Conservation (phyloP, 2,113 vertebrate genomes). For the Nannospalax galili region DNA sequence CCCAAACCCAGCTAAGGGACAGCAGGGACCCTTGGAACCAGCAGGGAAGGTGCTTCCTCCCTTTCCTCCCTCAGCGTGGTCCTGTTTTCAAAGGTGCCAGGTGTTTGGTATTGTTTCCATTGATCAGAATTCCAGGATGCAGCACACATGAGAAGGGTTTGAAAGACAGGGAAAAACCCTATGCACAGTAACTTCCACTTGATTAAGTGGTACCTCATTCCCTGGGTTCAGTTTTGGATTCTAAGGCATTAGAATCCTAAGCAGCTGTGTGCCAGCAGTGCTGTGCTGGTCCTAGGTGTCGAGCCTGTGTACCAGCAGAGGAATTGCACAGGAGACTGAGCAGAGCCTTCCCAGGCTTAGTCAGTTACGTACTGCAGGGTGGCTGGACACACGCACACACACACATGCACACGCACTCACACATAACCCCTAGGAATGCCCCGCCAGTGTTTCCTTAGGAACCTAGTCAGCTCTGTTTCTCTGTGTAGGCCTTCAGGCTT, state of each 20-base stretch:
- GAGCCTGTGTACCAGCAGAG: conserved; percentile 63
- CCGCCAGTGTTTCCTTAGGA: conserved; percentile 46
- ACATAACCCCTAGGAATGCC: no score
- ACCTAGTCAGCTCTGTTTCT: conserved; percentile 75
- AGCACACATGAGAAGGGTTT: conserved; percentile 67
- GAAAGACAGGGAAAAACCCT: conserved; percentile 68
- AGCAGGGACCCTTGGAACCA: conserved; percentile 67
- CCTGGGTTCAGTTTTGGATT: conserved; percentile 55
- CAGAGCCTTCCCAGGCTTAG: conserved; percentile 56
- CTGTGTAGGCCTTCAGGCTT: conserved; percentile 60
- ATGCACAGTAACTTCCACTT: conserved; percentile 75
- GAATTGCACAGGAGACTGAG: conserved; percentile 71
- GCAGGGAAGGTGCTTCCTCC: conserved; percentile 79
- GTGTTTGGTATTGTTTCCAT: conserved; percentile 83
- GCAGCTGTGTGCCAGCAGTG: not conserved
- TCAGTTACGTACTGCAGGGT: conserved; percentile 40
- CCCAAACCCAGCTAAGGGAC: conserved; percentile 77
- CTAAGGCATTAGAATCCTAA: conserved; percentile 75
- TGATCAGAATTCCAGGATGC: conserved; percentile 22
- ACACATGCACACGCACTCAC: no score
- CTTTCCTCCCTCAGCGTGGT: conserved; percentile 70
- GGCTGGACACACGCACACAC: conserved; percentile 51
- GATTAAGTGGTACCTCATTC: conserved; percentile 71
- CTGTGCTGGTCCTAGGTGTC: conserved; percentile 24
- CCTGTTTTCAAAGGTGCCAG: conserved; percentile 81